Base-by-base conservation (phyloP, 2,113 vertebrate species). In the Panthera tigris region DNA sequence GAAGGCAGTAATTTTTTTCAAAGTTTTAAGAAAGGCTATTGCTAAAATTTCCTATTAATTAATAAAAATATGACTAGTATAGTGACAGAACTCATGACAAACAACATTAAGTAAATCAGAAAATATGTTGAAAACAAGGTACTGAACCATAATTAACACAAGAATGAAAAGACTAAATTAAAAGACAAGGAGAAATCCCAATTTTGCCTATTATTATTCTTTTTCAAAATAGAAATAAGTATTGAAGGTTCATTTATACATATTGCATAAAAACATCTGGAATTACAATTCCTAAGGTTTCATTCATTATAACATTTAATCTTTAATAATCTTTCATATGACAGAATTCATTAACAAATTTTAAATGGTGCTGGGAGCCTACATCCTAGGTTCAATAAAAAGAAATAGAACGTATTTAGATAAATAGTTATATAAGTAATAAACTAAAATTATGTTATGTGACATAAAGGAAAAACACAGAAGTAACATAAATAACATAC, bases 21-120 rank as follows among this genome's bases (percentile, higher is more conserved):
- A 96, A 65, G 18, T 33, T 94, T 65, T 41, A 79, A 95, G 68
- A 92, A 83, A 91, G 13, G 29, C 3, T 50, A 41, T 48, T 86
- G 39, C 12, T 91, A 97, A 85, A 82, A 98, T 68, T 97, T 85
- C 97, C 76, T 83, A 33, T 97, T 95, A 98, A 88, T 69, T 76
- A 96, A 71, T 90, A 65, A 91, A 97, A 96, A 79, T 55, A 29
- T 25, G 31, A 74, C 15, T 25, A 9, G 39, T 66, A 19, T 63
- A 29, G 16, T 74, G 36, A 68, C 2, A 71, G n/a, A 82, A 83
- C 4, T 65, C 55, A 93, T 12, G 25, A 25, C 21, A 82, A 68
- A 74, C 0, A 78, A 92, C 23, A 88, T n/a, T 50, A 89, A 89
- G 12, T 36, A 55, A 55, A 19, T 57, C 57, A 80, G 68, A 71